Conservation (phyloP, 2,113 vertebrate genomes). For the Gadus macrocephalus region DNA sequence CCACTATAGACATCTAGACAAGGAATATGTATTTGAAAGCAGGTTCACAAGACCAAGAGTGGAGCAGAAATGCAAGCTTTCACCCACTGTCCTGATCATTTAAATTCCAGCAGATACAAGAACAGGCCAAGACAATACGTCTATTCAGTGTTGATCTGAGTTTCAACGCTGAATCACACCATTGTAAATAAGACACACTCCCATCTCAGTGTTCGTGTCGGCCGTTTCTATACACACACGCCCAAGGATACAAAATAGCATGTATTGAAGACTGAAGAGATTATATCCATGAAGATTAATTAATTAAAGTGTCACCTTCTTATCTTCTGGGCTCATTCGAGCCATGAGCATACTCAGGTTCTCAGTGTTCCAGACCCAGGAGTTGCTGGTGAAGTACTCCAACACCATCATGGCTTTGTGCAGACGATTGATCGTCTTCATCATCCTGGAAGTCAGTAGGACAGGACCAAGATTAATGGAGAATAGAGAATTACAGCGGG, state of each 20-base stretch:
- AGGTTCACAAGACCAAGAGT: too few relatives aligned
- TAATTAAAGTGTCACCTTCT: slow-evolving; percentile 73
- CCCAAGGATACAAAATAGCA: too few relatives aligned
- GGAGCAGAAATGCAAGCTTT: too few relatives aligned
- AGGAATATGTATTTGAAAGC: too few relatives aligned
- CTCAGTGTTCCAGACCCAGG: slow-evolving; percentile 96
- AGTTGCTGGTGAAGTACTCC: slow-evolving; percentile 97
- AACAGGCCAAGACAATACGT: too few relatives aligned
- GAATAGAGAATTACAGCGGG: neutral
- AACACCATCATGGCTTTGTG: slow-evolving; percentile 94
- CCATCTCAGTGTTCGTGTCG: neutral
- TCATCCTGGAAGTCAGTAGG: slow-evolving; percentile 81
- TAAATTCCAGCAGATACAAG: too few relatives aligned
- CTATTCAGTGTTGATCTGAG: too few relatives aligned
- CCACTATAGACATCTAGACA: too few relatives aligned
- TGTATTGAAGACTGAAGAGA: neutral
- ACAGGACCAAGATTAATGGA: slow-evolving; percentile 7
- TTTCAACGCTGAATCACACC: slow-evolving; percentile 7
- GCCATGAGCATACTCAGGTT: slow-evolving; percentile 90
- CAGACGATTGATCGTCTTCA: slow-evolving; percentile 96
- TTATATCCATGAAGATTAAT: neutral
- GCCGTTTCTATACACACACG: neutral
- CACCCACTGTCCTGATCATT: too few relatives aligned
- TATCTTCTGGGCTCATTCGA: slow-evolving; percentile 87
- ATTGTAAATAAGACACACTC: slow-evolving; percentile 1